A percentile compares a stretch with the other conserved stretches of the same genome.
Evolutionary conservation across 1,140 invertebrate species (phyloP).

Genomic region (Trichomalopsis sarcophagae): DNA sequence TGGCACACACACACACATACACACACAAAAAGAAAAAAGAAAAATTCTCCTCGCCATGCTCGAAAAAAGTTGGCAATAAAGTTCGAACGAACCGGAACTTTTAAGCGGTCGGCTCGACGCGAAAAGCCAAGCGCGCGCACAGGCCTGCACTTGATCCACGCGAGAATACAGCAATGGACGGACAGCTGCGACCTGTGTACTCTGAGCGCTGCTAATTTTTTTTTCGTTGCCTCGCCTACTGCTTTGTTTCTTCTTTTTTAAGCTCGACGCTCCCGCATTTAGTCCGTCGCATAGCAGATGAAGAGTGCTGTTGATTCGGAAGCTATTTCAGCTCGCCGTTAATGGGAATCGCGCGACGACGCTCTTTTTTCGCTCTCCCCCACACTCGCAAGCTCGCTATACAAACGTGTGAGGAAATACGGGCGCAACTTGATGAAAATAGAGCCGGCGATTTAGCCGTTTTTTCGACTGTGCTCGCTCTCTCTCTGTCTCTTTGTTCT

Average conservation of each 20-base stretch:
- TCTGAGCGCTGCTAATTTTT: not conserved
- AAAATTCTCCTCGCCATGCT: not conserved
- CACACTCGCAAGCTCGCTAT: not conserved
- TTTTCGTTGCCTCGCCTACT: not conserved
- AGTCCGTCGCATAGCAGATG: slow-evolving; percentile 44
- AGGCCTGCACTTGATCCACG: not conserved
- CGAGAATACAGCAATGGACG: not conserved
- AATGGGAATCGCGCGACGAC: slow-evolving; percentile 39
- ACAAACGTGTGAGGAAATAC: not conserved
- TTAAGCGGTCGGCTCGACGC: not conserved
- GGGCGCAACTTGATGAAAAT: slow-evolving; percentile 22
- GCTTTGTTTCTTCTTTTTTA: not conserved
- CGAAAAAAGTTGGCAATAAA: not conserved
- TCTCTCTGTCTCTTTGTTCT: too few relatives aligned
- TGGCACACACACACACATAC: too few relatives aligned
- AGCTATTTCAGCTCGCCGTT: slow-evolving; percentile 13
- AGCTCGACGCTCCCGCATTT: not conserved
- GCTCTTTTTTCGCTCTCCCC: slow-evolving; percentile 48
- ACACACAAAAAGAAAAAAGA: too few relatives aligned
- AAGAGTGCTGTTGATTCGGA: not conserved
- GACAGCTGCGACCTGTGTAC: not conserved
- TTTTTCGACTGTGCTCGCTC: not conserved
- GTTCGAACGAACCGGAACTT: not conserved
- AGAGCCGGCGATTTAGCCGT: not conserved
- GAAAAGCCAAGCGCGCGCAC: not conserved